Evolutionary conservation across 2,113 vertebrate species (phyloP).

Genomic region (Lophius piscatorius): DNA sequence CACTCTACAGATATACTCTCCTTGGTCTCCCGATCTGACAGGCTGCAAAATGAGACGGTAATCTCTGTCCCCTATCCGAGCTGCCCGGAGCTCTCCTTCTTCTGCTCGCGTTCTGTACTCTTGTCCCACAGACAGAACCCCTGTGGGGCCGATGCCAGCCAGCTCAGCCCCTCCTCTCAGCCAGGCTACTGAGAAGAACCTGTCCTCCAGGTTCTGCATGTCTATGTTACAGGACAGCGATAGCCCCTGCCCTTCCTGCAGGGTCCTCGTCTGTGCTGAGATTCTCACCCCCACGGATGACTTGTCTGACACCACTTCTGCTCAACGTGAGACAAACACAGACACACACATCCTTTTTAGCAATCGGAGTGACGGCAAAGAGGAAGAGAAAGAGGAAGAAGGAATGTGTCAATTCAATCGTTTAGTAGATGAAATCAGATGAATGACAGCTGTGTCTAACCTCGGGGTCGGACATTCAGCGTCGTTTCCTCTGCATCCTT

Average conservation of each 20-base stretch:
- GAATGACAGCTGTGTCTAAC: constrained; percentile 41
- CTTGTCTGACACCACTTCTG: constrained; percentile 50
- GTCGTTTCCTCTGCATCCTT: constrained; percentile 64
- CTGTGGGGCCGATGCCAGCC: constrained; percentile 76
- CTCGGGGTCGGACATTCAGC: constrained; percentile 64
- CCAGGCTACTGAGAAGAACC: constrained; percentile 81
- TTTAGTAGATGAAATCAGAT: rapidly evolving
- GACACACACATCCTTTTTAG: constrained; percentile 28
- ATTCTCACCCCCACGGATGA: constrained; percentile 71
- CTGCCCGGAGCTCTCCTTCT: constrained; percentile 74
- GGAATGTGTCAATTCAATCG: too few relatives aligned
- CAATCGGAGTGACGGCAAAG: not conserved
- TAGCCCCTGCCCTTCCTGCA: constrained; percentile 79
- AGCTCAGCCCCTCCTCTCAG: constrained; percentile 59
- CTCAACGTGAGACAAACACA: constrained; percentile 10
- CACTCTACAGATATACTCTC: constrained; percentile 80
- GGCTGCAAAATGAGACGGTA: constrained; percentile 79
- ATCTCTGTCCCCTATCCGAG: constrained; percentile 64
- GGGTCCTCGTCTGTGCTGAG: not conserved
- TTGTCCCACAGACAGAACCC: constrained; percentile 64
- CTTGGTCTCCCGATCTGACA: constrained; percentile 76
- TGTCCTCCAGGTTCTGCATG: constrained; percentile 44
- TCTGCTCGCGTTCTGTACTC: constrained; percentile 64
- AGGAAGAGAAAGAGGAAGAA: too few relatives aligned
- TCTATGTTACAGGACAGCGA: constrained; percentile 75